Base-by-base conservation (phyloP, 2,797 vertebrate genomes). In the Pempheris klunzingeri region DNA sequence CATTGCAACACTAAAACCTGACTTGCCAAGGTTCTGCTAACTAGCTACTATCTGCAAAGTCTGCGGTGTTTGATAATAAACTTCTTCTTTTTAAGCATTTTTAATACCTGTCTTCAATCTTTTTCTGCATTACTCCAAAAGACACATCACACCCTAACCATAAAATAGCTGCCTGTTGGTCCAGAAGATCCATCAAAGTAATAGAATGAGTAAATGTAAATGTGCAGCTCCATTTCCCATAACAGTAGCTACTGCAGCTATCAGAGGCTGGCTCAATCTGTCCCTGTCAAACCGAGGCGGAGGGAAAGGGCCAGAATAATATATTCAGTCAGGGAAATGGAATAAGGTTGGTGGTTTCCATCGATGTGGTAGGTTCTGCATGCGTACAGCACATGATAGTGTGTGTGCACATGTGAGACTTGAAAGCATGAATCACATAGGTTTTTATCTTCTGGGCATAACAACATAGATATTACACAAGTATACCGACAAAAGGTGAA, bases 151-250 rank as follows among this genome's bases (percentile, higher is more conserved):
- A 63, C 62, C 69, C 72, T 47, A 73, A 52, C 77, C 73, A 74
- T 84, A 86, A 89, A 87, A 87, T 78, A 86, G 73, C 81, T 86
- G 87, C 77, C 78, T 47, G 65, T 59, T 71, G 60, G 78, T 81
- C 77, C 71, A 62, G 82, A 68, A 86, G 81, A 92, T 92, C 88
- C 85, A 88, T 90, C 90, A 90, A 86, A 78, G 86, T 91, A 90
- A 93, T 89, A 89, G 90, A 90, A 93, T 91, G 90, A 90, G 92
- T 88, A 91, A 90, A 91, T 93, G 90, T 91, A 91, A 91, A 91
- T 90, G 90, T 85, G 83, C 79, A 71, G 87, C 86, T 88, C 88
- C 85, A 87, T 92, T 92, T 92, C 88, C 88, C 85, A 71, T 86
- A 88, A 90, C 85, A 83, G 87, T 81, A 84, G 83, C 87, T 79